Evolutionary conservation across 2,113 vertebrate genomes (phyloP).

Genomic region (Corvus moneduloides): DNA sequence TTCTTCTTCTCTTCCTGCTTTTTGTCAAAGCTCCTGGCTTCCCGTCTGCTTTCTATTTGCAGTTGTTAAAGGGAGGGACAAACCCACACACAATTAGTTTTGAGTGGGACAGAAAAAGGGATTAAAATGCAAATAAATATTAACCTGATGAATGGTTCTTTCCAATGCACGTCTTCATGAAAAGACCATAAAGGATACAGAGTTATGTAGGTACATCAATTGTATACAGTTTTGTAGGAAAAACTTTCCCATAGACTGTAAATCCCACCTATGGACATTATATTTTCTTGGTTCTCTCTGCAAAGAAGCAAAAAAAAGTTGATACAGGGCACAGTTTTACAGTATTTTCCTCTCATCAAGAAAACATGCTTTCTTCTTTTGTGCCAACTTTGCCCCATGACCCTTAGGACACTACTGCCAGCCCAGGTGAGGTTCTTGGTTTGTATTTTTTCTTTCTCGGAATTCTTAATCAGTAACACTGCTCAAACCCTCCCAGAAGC

Average conservation of each 20-base stretch:
- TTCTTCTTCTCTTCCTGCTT: constrained; percentile 51
- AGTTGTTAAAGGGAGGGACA: not conserved
- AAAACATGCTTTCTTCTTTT: not conserved
- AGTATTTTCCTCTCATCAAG: not conserved
- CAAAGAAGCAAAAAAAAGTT: not conserved
- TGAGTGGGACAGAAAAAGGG: not conserved
- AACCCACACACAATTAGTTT: not conserved
- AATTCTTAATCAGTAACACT: not conserved
- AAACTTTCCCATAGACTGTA: not conserved
- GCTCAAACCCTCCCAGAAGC: not conserved
- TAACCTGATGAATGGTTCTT: not conserved
- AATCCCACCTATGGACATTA: not conserved
- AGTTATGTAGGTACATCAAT: not conserved
- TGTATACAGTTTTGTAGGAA: not conserved
- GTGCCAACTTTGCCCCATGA: not conserved
- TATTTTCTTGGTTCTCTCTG: not conserved
- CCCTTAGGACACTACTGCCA: not conserved
- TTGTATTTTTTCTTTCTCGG: not conserved
- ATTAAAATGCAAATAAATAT: constrained; percentile 7
- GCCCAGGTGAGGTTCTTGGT: not conserved
- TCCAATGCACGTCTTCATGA: not conserved
- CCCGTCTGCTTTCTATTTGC: constrained; percentile 57
- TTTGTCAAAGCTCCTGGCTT: constrained; percentile 25
- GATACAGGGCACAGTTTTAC: not conserved
- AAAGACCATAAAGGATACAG: not conserved